Evolutionary conservation across 2,113 vertebrate species (phyloP).

Genomic region (Ia io): DNA sequence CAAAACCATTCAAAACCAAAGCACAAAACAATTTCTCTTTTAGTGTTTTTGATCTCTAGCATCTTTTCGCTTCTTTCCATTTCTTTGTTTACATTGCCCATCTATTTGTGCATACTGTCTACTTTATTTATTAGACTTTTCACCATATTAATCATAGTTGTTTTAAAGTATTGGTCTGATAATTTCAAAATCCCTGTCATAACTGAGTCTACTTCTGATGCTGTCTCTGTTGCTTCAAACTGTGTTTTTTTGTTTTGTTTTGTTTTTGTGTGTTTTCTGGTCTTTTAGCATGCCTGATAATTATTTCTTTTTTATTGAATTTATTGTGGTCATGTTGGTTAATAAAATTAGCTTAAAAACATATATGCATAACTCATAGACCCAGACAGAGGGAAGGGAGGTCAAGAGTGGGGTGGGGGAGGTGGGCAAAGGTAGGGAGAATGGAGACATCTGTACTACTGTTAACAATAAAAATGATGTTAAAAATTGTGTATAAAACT

Average conservation of each 20-base stretch:
- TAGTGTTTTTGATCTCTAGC: not conserved
- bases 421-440: too few relatives aligned
- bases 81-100: not conserved
- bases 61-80: not conserved
- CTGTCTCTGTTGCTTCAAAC: not conserved
- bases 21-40: not conserved
- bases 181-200: not conserved
- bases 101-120: not conserved
- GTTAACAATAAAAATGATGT: too few relatives aligned
- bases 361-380: too few relatives aligned
- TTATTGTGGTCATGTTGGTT: too few relatives aligned
- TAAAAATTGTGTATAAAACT: too few relatives aligned
- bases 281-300: not conserved
- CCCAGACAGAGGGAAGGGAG: too few relatives aligned
- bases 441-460: too few relatives aligned
- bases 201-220: not conserved
- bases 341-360: too few relatives aligned
- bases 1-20: not conserved
- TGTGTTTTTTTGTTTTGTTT: not conserved
- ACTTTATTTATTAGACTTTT: not conserved
- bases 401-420: too few relatives aligned
- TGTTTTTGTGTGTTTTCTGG: not conserved
- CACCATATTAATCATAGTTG: not conserved
- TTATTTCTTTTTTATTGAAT: not conserved
- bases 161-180: not conserved